Conservation (phyloP, 2,888 invertebrate species). For the Syrphus vitripennis region DNA sequence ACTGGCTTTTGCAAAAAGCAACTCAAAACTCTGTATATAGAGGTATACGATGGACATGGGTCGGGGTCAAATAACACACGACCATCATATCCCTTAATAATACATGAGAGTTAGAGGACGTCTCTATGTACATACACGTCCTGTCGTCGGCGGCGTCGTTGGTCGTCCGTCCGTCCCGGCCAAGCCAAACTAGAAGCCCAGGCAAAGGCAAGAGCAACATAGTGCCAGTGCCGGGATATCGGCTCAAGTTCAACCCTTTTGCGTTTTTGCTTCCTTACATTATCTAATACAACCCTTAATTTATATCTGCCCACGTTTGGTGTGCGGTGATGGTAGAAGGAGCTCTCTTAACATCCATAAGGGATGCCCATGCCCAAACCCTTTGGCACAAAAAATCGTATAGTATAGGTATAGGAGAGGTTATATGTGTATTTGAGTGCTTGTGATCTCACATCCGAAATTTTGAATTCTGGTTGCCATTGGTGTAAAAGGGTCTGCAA, state of each 20-base stretch:
- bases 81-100: slow-evolving; percentile 71
- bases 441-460: slow-evolving; percentile 56
- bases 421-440: slow-evolving; percentile 7
- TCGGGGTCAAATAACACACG: slow-evolving; percentile 72
- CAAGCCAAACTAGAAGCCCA: not conserved
- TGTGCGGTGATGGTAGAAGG: slow-evolving; percentile 21
- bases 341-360: slow-evolving; percentile 17
- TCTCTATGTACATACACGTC: slow-evolving; percentile 55
- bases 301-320: slow-evolving; percentile 70
- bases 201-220: no score
- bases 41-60: slow-evolving; percentile 66
- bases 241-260: slow-evolving; percentile 71
- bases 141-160: slow-evolving; percentile 21
- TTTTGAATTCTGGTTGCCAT: slow-evolving; percentile 62
- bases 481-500: slow-evolving; percentile 66
- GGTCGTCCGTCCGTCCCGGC: slow-evolving; percentile 18
- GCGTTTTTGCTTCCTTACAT: slow-evolving; percentile 53
- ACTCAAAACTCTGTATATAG: slow-evolving; percentile 19
- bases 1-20: slow-evolving; percentile 48
- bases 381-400: not conserved
- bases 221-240: slow-evolving; percentile 42
- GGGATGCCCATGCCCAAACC: slow-evolving; percentile 38
- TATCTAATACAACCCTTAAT: slow-evolving; percentile 70
- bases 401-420: not conserved
- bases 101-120: slow-evolving; percentile 69